Evolutionary conservation across 1,140 invertebrate species (phyloP).

Genomic region (Monochamus saltuarius): DNA sequence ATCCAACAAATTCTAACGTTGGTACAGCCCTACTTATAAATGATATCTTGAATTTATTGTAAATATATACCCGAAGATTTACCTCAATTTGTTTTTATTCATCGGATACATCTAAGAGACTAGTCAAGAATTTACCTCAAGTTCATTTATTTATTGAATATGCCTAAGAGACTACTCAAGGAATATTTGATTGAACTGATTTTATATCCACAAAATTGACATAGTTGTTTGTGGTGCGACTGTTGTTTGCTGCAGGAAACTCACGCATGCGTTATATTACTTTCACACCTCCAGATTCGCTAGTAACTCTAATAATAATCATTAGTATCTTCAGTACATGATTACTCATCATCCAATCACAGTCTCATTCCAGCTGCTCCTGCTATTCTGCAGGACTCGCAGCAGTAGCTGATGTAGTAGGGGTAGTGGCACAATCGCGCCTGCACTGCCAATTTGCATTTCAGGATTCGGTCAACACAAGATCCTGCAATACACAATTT

Average conservation of each 20-base stretch:
- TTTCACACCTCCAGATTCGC: conserved; percentile 18
- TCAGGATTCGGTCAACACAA: conserved; percentile 72
- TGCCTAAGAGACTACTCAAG: no score
- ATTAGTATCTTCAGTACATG: conserved; percentile 28
- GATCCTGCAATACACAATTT: conserved; percentile 46
- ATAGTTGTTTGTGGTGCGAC: background rate
- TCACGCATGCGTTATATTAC: conserved; percentile 20
- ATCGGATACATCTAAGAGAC: no score
- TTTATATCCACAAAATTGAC: no score
- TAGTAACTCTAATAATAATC: conserved; percentile 6
- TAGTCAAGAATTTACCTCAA: no score
- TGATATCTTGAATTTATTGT: no score
- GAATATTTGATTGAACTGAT: no score
- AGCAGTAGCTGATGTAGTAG: conserved; percentile 78
- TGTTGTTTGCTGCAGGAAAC: conserved; percentile 12
- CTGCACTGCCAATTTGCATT: conserved; percentile 75
- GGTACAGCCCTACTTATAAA: no score
- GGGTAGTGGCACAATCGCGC: conserved; percentile 77
- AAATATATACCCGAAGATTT: no score
- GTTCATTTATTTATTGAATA: no score
- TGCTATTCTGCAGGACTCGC: conserved; percentile 62
- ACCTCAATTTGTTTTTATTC: no score
- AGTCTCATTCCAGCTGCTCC: conserved; percentile 39
- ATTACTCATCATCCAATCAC: conserved; percentile 30
- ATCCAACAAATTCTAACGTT: no score